Conservation (phyloP, 2,888 invertebrate species). For the Rotaria macrura region DNA sequence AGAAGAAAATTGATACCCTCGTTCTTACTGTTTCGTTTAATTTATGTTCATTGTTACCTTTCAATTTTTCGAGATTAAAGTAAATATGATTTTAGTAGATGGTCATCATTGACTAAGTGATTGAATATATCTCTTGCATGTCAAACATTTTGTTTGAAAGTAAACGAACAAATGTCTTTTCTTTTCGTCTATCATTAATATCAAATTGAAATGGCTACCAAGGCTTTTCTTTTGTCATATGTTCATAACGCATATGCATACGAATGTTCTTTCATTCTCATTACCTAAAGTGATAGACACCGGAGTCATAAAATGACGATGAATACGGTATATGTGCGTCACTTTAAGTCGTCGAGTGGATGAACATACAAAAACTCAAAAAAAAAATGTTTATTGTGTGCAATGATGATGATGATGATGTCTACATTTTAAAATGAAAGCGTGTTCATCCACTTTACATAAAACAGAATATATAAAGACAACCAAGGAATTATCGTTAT, state of each 20-base stretch:
- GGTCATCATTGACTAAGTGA: not conserved
- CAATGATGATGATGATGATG: not conserved
- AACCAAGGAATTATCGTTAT: not conserved
- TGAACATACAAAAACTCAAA: not conserved
- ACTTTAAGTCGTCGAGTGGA: not conserved
- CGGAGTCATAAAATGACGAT: not conserved
- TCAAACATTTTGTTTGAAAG: not conserved
- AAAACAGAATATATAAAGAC: not conserved
- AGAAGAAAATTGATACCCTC: not conserved
- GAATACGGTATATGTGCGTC: not conserved
- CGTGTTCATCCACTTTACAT: not conserved
- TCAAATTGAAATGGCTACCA: not conserved
- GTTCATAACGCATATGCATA: not conserved
- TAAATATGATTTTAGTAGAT: not conserved
- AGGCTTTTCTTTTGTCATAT: not conserved
- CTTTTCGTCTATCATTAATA: not conserved
- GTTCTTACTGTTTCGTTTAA: not conserved
- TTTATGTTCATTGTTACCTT: not conserved
- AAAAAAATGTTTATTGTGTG: not conserved
- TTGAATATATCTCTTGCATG: not conserved
- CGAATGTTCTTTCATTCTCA: not conserved
- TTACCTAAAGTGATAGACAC: not conserved
- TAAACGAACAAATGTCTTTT: not conserved
- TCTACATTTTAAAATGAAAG: not conserved
- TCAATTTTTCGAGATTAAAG: not conserved